Percentiles rank a stretch among this genome's conserved stretches.
Conservation (phyloP, 1,140 invertebrate species). For the Panagrolaimus sp. region DNA sequence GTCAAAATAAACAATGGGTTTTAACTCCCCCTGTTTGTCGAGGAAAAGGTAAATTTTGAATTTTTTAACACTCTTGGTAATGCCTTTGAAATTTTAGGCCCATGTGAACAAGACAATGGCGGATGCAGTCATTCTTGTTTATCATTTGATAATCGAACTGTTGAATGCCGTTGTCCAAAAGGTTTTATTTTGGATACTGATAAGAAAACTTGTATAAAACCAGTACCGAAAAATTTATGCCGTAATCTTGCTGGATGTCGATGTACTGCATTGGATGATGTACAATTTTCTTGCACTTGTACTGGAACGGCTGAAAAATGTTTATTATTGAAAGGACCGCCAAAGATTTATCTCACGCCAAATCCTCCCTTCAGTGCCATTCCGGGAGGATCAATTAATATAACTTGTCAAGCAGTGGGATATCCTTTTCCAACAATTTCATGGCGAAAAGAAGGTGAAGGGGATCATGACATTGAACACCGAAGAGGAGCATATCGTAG, state of each 20-base stretch:
- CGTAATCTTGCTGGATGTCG: slow-evolving; percentile 53
- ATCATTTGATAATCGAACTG: slow-evolving; percentile 48
- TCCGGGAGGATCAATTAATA: slow-evolving; percentile 52
- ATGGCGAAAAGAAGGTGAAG: slow-evolving; percentile 38
- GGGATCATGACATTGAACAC: slow-evolving; percentile 25
- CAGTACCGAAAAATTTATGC: slow-evolving; percentile 55
- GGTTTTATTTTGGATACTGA: slow-evolving; percentile 53
- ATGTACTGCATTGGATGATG: slow-evolving; percentile 48
- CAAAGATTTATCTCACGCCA: slow-evolving; percentile 57
- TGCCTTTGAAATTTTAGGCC: slow-evolving; percentile 32
- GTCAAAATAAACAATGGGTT: slow-evolving; percentile 53
- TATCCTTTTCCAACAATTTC: slow-evolving; percentile 58
- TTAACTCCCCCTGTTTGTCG: slow-evolving; percentile 51
- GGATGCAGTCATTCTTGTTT: slow-evolving; percentile 58
- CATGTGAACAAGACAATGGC: slow-evolving; percentile 53
- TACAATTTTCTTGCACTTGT: slow-evolving; percentile 51
- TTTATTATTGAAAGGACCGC: slow-evolving; percentile 51
- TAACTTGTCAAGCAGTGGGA: slow-evolving; percentile 56
- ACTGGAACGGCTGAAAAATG: slow-evolving; percentile 22
- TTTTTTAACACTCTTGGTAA: not conserved
- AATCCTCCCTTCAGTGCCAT: slow-evolving; percentile 51
- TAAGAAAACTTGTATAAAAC: slow-evolving; percentile 55
- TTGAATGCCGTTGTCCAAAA: slow-evolving; percentile 56
- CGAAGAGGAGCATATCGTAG: slow-evolving; percentile 6
- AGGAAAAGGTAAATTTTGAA: slow-evolving; percentile 37